Base-by-base conservation (phyloP, 2,888 invertebrate species). In the Macrosiphum euphorbiae region DNA sequence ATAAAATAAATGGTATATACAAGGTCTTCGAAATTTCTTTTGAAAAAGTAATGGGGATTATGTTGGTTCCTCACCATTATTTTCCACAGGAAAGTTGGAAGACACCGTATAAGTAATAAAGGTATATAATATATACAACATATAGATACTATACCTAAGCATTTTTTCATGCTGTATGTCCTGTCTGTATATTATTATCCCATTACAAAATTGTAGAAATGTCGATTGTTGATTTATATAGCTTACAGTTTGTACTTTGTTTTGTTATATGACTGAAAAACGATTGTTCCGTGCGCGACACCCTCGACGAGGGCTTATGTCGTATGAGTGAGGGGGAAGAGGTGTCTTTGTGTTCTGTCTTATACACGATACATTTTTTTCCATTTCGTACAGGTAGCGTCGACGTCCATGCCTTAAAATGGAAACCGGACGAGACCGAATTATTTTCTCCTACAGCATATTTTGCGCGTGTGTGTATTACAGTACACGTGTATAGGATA, bases 361-460 rank as follows among this genome's bases (percentile, higher is more conserved):
- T 41, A 26, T 28, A 20, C 3, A 28, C 11, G 3, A 35, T 11
- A 26, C 20, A 41, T 52, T 67, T 67, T 84, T 86, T 61, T 35
- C 10, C 24, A 26, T 92, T 88, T 78, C n/a, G 24, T 24, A 35
- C 8, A 20, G 11, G 44, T 35, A 16, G 26, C 52, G 11, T 52
- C 28, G 90, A 28, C 44, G 41, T 28, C 67, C 26, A 88, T 92
- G 78, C 88, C 92, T 92, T 92, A 92, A 92, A 92, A 92, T 88
- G 92, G 67, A 88, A 92, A 88, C 44, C 88, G 88, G 52, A 88
- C 61, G 92, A 88, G 28, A 41, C 50, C 16, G 41, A 35, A 61
- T 87, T 87, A 61, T 61, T 92, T 61, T 92, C 86, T 92, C 87
- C 61, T 92, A 41, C 26, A 35, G 28, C 16, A 44, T 58, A 44